phyloP scores from a whole-genome alignment of 2,888 invertebrate genomes.

The Ommatoiulus sabulosus region DNA sequence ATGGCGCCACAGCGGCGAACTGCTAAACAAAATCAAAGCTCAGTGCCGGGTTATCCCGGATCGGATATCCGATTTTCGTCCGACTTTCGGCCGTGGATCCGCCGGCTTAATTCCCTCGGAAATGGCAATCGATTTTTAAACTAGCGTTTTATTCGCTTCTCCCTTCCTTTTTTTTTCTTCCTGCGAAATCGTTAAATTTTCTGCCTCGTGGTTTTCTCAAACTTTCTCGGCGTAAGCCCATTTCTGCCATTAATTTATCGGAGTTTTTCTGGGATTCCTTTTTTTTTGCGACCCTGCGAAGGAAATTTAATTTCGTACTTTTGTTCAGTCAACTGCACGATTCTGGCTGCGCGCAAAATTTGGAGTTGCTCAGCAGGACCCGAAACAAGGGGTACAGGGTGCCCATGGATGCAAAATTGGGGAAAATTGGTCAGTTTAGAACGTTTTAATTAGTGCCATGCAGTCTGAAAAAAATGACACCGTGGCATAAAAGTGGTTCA shows the following conservation, averaged over 20 bases:
- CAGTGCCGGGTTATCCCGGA: background rate
- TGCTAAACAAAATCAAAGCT: background rate
- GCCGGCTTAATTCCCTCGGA: background rate
- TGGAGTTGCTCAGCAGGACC: background rate
- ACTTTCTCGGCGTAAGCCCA: background rate
- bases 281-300: background rate
- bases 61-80: background rate
- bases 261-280: background rate
- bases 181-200: constrained; percentile 24
- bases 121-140: constrained; percentile 19
- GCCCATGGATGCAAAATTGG: too few relatives aligned
- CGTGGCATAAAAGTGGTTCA: too few relatives aligned
- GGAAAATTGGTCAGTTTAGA: too few relatives aligned
- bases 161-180: background rate
- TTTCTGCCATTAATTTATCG: background rate
- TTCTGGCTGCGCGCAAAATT: too few relatives aligned
- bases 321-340: too few relatives aligned
- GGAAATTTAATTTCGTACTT: background rate
- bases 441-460: too few relatives aligned
- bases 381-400: background rate
- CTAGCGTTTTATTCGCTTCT: constrained; percentile 1
- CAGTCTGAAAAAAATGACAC: too few relatives aligned
- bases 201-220: constrained; percentile 27
- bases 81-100: background rate
- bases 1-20: background rate